phyloP scores from a whole-genome alignment of 2,113 vertebrate genomes.

The Bubalus kerabau region DNA sequence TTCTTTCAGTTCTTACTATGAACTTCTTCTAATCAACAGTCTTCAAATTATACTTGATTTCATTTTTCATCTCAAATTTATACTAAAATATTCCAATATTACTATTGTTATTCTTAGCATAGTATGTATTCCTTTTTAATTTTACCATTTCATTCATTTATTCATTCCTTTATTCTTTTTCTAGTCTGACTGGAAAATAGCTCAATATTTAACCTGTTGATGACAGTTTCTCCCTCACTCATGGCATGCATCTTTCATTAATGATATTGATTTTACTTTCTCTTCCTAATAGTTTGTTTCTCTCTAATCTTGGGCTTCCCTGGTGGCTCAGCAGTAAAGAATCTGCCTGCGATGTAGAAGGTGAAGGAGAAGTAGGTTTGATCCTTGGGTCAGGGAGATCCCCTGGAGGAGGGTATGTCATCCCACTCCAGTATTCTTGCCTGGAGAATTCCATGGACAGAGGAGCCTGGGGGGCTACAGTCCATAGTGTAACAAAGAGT shows the following conservation, averaged over 20 bases:
- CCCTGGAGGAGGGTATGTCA: not conserved
- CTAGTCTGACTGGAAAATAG: not conserved
- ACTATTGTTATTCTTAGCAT: not conserved
- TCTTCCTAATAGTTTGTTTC: not conserved
- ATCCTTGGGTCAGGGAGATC: not conserved
- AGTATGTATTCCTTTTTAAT: not conserved
- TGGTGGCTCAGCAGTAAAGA: not conserved
- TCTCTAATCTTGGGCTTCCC: not conserved
- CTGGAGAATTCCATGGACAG: not conserved
- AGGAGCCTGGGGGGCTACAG: not conserved
- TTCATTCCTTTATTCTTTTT: not conserved
- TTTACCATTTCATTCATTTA: not conserved
- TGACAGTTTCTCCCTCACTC: not conserved
- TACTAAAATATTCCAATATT: not conserved
- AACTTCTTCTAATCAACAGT: not conserved
- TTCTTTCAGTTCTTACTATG: not conserved
- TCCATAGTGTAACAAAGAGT: not conserved
- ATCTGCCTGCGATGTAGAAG: not conserved
- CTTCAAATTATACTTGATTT: not conserved
- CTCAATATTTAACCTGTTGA: not conserved
- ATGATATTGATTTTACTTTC: not conserved
- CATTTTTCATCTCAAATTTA: not conserved
- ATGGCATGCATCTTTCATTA: not conserved
- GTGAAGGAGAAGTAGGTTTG: not conserved
- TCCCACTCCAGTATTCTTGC: not conserved